A percentile compares a stretch with the other conserved stretches of the same genome.
Evolutionary conservation across 1,140 invertebrate genomes (phyloP).

Genomic region (Pseudomyrmex flavicornis): DNA sequence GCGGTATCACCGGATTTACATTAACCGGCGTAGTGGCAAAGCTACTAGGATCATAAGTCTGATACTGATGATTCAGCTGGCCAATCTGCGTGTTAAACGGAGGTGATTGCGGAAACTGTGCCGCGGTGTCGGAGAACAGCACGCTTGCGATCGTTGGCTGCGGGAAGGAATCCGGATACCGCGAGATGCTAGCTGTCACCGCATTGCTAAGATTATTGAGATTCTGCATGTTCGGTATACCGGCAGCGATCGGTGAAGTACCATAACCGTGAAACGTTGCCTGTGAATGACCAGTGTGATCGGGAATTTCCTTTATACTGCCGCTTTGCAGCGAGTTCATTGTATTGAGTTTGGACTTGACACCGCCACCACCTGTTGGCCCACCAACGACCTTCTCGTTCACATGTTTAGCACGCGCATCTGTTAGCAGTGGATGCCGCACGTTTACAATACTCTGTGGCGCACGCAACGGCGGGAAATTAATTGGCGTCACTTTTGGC

Average conservation of each 20-base stretch:
- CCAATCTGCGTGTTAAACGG: slow-evolving; percentile 73
- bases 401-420: slow-evolving; percentile 71
- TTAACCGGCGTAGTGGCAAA: slow-evolving; percentile 75
- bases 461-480: slow-evolving; percentile 77
- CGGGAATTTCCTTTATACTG: slow-evolving; percentile 65
- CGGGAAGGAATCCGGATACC: slow-evolving; percentile 75
- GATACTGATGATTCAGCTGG: slow-evolving; percentile 76
- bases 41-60: slow-evolving; percentile 75
- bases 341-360: slow-evolving; percentile 69
- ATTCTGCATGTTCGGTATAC: slow-evolving; percentile 70
- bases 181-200: slow-evolving; percentile 71
- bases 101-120: slow-evolving; percentile 76
- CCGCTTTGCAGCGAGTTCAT: slow-evolving; percentile 54
- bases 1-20: slow-evolving; percentile 76
- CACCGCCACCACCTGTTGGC: slow-evolving; percentile 19
- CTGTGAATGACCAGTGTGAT: slow-evolving; percentile 54
- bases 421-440: slow-evolving; percentile 76
- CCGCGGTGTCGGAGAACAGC: slow-evolving; percentile 73
- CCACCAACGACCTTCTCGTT: slow-evolving; percentile 51
- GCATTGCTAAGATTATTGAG: slow-evolving; percentile 68
- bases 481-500: slow-evolving; percentile 73
- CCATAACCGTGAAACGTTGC: slow-evolving; percentile 73
- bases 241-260: slow-evolving; percentile 64
- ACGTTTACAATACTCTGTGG: slow-evolving; percentile 79
- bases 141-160: slow-evolving; percentile 73